These are phyloP conservation scores for Tenthredo scrophulariae DNA, from an alignment of 2,888 invertebrate species.

Conservation along the genomic window DNA sequence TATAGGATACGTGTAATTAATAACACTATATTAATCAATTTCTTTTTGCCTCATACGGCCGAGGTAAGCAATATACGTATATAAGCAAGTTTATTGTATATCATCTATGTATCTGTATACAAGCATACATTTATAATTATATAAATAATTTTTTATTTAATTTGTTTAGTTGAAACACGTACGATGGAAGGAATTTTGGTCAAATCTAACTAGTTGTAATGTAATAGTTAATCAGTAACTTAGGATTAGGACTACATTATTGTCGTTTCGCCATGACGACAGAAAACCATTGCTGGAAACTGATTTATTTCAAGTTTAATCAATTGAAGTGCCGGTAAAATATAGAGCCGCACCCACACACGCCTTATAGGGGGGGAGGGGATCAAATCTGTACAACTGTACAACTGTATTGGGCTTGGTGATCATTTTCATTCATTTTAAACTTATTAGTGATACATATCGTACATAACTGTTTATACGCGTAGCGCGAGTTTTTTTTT, in stretches of 20 bases:
- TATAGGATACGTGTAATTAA: constrained; percentile 21
- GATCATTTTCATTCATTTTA: neutral
- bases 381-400: neutral
- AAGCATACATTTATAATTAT: constrained; percentile 27
- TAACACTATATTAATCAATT: constrained; percentile 19
- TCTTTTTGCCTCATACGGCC: constrained; percentile 26
- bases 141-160: neutral
- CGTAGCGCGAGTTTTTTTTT: neutral
- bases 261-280: neutral
- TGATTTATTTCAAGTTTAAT: neutral
- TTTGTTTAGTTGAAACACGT: neutral
- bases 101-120: constrained; percentile 29
- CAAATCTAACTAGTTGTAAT: neutral
- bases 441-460: neutral
- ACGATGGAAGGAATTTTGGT: constrained; percentile 26
- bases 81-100: constrained; percentile 27
- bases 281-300: neutral
- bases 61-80: constrained; percentile 17
- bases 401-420: neutral
- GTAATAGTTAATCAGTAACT: neutral
- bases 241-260: constrained; percentile 10
- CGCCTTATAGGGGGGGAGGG: neutral
- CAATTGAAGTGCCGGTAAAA: neutral
- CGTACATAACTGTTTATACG: constrained; percentile 4
- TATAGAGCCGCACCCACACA: neutral